Evolutionary conservation across 2,888 invertebrate genomes (phyloP).

Genomic region (Micoletzkya japonica): DNA sequence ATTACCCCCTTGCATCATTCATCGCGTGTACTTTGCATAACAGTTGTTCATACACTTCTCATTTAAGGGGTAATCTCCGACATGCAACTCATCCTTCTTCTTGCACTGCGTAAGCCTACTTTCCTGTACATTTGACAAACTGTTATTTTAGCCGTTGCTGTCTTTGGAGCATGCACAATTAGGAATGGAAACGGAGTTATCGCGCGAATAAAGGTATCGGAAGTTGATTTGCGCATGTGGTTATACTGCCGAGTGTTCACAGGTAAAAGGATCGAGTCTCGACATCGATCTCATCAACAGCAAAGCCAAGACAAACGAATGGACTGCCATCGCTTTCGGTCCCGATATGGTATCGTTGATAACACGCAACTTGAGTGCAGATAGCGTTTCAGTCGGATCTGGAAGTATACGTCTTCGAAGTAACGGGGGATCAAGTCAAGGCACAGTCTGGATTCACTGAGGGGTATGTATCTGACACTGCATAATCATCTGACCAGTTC

Average conservation of each 20-base stretch:
- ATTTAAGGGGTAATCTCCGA: too few species aligned
- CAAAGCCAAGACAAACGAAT: slow-evolving; percentile 1
- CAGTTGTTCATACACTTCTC: too few species aligned
- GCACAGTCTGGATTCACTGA: slow-evolving; percentile 2
- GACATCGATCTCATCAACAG: slow-evolving; percentile 23
- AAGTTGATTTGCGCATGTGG: too few species aligned
- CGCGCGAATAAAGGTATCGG: slow-evolving; percentile 15
- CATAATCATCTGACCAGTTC: too few species aligned
- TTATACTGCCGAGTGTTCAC: too few species aligned
- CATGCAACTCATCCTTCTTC: too few species aligned
- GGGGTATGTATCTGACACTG: too few species aligned
- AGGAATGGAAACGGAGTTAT: slow-evolving; percentile 18
- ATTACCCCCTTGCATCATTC: too few species aligned
- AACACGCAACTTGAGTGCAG: background rate
- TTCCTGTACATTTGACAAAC: too few species aligned
- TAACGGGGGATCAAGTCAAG: background rate
- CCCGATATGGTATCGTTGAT: slow-evolving; percentile 19
- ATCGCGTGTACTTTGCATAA: too few species aligned
- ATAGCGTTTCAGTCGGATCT: slow-evolving; percentile 18
- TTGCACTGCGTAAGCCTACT: too few species aligned
- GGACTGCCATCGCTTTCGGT: slow-evolving; percentile 23
- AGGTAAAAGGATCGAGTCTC: too few species aligned
- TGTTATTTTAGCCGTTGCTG: slow-evolving; percentile 1
- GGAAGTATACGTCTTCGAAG: slow-evolving; percentile 24
- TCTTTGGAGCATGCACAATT: slow-evolving; percentile 10